Evolutionary conservation across 1,140 invertebrate species (phyloP), one percentile per base, ranked within the genome.

Genomic region (Trichogramma pretiosum): DNA sequence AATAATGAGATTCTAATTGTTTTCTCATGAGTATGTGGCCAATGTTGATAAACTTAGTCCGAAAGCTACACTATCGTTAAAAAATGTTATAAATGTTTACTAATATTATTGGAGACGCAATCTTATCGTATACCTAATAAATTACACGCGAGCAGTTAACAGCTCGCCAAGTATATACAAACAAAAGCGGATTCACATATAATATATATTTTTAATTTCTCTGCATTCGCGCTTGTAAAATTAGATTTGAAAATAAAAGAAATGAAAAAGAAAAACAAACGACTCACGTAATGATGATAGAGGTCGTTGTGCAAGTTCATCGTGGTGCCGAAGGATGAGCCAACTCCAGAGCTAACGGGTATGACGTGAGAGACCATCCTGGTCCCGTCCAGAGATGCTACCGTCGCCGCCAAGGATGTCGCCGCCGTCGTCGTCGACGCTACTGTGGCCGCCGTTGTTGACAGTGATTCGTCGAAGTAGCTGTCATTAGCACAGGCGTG

Each of bases 291-390:
- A 16, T 50, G 48, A 9, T 50, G 48, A 30, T 52, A 46, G 16
- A 52, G 40, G 30, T 52, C 50, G 10, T 22, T 36, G 39, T 43
- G 46, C 9, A 52, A 21, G 10, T 52, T 52, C 21, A 48, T 26
- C 2, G 48, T 21, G 2, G 48, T 40, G 14, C 41, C 33, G 23
- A 45, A 50, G 11, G 48, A 33, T 8, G 48, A 39, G 61, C 56
- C 60, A 34, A 67, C 64, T 53, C 63, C 64, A 11, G 64, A 5
- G 5, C 5, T 52, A 11, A 61, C 58, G 33, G 63, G 58, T 28
- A 67, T 56, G 22, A 64, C 55, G 54, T 67, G 63, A 13, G 63
- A 67, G 9, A 65, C 63, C 64, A 67, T 67, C 48, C 54, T 63
- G 46, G 48, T 43, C 11, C 57, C 57, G 36, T 64, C 57, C 30